phyloP scores from a whole-genome alignment of 2,797 vertebrate genomes.

The Spinibarbus caldwelli region DNA sequence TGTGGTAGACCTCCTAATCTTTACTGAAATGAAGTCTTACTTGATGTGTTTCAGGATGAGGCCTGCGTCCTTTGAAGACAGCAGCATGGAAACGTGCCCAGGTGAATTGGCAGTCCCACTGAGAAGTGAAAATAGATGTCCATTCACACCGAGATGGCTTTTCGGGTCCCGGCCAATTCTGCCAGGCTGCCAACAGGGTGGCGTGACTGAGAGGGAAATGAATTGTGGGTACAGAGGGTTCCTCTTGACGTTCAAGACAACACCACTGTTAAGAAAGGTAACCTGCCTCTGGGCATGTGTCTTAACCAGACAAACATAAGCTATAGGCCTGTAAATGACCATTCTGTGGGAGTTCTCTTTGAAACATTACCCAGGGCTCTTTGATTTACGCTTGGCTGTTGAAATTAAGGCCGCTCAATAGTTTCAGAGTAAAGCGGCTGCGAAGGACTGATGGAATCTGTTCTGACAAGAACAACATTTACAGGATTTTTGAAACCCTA shows the following conservation, averaged over 20 bases:
- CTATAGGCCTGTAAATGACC: conserved; percentile 72
- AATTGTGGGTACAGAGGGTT: conserved; percentile 78
- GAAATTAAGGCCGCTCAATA: conserved; percentile 76
- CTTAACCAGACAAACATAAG: conserved; percentile 78
- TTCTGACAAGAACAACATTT: conserved; percentile 78
- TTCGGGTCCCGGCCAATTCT: conserved; percentile 72
- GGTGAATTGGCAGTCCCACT: conserved; percentile 64
- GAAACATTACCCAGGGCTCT: conserved; percentile 59
- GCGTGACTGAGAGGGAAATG: conserved; percentile 77
- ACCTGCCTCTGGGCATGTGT: conserved; percentile 69
- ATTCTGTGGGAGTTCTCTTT: conserved; percentile 74
- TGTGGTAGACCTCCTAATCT: conserved; percentile 44
- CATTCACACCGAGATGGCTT: conserved; percentile 66
- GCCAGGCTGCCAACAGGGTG: conserved; percentile 72
- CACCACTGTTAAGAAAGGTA: conserved; percentile 72
- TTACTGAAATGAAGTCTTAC: conserved; percentile 59
- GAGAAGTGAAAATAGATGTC: conserved; percentile 70
- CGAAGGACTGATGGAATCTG: conserved; percentile 69
- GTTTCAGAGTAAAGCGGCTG: conserved; percentile 61
- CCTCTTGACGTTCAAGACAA: conserved; percentile 74
- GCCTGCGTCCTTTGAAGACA: conserved; percentile 55
- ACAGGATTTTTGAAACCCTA: conserved; percentile 72
- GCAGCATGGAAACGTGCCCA: conserved; percentile 56
- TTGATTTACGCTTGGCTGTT: conserved; percentile 71
- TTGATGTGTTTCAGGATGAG: conserved; percentile 55